A percentile compares a stretch with the other conserved stretches of the same genome.
Evolutionary conservation across 2,113 vertebrate species (phyloP).

Genomic region (Paradisaea rubra): DNA sequence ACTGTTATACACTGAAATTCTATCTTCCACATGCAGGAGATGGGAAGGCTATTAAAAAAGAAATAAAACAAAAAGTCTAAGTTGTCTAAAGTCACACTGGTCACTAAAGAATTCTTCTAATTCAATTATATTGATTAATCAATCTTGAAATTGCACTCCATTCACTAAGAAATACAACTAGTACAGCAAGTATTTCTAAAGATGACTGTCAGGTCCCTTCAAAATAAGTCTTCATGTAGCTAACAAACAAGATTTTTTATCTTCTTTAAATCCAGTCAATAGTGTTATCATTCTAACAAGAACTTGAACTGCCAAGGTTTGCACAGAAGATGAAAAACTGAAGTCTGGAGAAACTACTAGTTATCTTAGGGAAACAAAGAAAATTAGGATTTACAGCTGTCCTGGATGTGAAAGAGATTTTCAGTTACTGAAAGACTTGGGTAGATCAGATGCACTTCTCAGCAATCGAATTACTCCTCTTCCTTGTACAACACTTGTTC

Average conservation of each 20-base stretch:
- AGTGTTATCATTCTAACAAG: background rate
- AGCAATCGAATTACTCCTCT: conserved; percentile 67
- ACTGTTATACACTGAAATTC: background rate
- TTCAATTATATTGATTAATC: background rate
- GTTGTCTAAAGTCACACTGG: background rate
- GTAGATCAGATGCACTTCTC: background rate
- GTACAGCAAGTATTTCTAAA: background rate
- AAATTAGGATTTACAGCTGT: conserved; percentile 1
- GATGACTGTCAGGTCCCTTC: background rate
- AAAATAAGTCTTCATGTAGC: conserved; percentile 25
- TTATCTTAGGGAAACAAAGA: background rate
- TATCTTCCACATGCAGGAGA: background rate
- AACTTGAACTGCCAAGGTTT: background rate
- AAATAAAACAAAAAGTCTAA: background rate
- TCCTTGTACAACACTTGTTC: conserved; percentile 27
- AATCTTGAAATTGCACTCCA: background rate
- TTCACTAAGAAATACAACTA: background rate
- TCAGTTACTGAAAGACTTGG: background rate
- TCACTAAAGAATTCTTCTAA: background rate
- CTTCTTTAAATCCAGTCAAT: background rate
- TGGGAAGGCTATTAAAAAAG: background rate
- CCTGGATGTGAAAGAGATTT: background rate
- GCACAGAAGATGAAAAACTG: background rate
- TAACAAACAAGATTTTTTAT: background rate
- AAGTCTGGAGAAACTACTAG: background rate